A percentile compares a stretch with the other conserved stretches of the same genome.
Conservation (phyloP, 1,140 invertebrate genomes). For the Tigriopus japonicus region DNA sequence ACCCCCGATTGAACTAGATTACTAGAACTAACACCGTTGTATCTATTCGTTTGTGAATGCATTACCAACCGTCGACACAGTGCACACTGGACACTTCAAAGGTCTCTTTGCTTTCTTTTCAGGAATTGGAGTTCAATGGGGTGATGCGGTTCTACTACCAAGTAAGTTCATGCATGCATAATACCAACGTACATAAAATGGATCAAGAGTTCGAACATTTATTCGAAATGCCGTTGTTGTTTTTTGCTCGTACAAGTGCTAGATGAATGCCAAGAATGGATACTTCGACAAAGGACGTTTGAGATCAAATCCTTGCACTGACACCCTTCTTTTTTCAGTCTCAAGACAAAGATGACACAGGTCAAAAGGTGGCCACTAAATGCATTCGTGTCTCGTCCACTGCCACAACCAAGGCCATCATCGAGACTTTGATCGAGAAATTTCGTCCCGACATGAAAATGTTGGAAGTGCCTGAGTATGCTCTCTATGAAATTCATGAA, state of each 20-base stretch:
- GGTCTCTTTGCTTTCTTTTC: constrained; percentile 24
- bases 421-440: constrained; percentile 92
- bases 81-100: too few relatives aligned
- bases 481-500: constrained; percentile 90
- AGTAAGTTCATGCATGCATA: neutral
- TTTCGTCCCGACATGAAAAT: constrained; percentile 98
- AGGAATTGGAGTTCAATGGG: constrained; percentile 95
- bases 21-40: too few relatives aligned
- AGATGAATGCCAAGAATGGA: neutral
- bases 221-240: neutral
- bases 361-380: constrained; percentile 95
- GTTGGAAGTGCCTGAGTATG: constrained; percentile 85
- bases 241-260: neutral
- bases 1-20: too few relatives aligned
- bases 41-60: too few relatives aligned
- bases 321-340: neutral
- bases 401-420: constrained; percentile 80
- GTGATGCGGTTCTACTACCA: constrained; percentile 48
- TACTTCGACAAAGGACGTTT: neutral
- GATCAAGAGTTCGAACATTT: neutral
- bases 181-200: neutral
- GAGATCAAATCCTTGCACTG: neutral
- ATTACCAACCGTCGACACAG: too few relatives aligned
- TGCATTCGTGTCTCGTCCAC: constrained; percentile 92
- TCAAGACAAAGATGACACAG: constrained; percentile 39